Percentiles rank a stretch among this genome's conserved stretches.
These are phyloP conservation scores for Tragelaphus imberbis DNA, from an alignment of 2,113 vertebrate species.

Conservation along the genomic window DNA sequence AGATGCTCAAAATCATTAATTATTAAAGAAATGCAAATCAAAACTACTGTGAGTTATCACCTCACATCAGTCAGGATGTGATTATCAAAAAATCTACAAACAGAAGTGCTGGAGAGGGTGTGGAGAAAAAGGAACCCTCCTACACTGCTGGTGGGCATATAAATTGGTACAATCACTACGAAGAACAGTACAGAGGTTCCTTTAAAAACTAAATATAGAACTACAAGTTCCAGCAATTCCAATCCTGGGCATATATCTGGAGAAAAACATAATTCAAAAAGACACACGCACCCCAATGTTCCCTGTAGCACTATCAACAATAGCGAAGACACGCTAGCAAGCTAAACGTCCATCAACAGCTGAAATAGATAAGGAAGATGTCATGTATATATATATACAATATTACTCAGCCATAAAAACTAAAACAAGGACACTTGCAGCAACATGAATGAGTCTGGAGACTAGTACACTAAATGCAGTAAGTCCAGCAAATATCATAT, in stretches of 20 bases:
- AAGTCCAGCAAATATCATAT: background rate
- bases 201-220: background rate
- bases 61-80: background rate
- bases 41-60: background rate
- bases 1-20: background rate
- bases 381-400: fast-evolving
- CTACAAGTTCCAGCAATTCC: background rate
- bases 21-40: background rate
- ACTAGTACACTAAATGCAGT: background rate
- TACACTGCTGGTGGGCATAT: background rate
- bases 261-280: background rate
- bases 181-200: background rate
- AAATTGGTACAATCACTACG: background rate
- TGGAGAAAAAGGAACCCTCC: background rate
- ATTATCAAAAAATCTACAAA: background rate
- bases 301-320: background rate
- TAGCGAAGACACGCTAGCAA: background rate
- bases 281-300: background rate
- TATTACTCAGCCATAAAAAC: background rate
- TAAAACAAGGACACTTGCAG: background rate
- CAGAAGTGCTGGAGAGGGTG: background rate
- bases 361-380: background rate
- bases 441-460: background rate
- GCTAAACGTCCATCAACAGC: background rate
- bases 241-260: background rate